Evolutionary conservation across 2,888 invertebrate genomes (phyloP).

Genomic region (Zhuqinia jingwanae): DNA sequence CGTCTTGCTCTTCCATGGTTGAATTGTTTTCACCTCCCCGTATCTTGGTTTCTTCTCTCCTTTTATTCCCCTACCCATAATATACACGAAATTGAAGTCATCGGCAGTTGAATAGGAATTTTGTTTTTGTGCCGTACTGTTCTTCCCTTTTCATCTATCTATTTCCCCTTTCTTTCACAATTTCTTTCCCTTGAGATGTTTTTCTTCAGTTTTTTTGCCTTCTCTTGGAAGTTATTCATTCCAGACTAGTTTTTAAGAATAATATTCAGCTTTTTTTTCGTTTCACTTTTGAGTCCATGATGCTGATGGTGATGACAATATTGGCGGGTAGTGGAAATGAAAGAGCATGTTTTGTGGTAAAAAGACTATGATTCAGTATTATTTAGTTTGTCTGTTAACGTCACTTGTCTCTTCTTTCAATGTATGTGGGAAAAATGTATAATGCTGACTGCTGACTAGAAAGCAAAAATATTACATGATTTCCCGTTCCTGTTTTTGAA

Average conservation of each 20-base stretch:
- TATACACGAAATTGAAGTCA: too few species aligned
- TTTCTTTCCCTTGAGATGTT: conserved; percentile 52
- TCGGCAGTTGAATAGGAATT: conserved; percentile 12
- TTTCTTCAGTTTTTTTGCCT: conserved; percentile 5
- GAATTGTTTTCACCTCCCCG: conserved; percentile 58
- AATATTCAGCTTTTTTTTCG: too few species aligned
- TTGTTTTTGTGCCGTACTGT: conserved; percentile 22
- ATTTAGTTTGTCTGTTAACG: background rate
- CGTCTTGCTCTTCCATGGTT: conserved; percentile 39
- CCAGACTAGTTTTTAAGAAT: too few species aligned
- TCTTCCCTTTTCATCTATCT: background rate
- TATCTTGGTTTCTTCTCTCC: conserved; percentile 27
- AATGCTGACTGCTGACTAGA: conserved; percentile 21
- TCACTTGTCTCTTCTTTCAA: too few species aligned
- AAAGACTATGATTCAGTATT: conserved; percentile 17
- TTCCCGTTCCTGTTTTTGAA: conserved; percentile 11
- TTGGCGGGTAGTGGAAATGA: too few species aligned
- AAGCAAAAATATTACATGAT: conserved; percentile 28
- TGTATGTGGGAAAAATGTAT: too few species aligned
- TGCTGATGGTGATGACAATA: too few species aligned
- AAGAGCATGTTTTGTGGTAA: too few species aligned
- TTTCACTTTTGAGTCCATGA: too few species aligned
- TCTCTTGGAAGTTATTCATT: too few species aligned
- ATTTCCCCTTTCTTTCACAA: conserved; percentile 9
- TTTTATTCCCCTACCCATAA: background rate